A percentile compares a stretch with the other conserved stretches of the same genome.
phyloP scores from a whole-genome alignment of 2,888 invertebrate species.

The Neria commutata region DNA sequence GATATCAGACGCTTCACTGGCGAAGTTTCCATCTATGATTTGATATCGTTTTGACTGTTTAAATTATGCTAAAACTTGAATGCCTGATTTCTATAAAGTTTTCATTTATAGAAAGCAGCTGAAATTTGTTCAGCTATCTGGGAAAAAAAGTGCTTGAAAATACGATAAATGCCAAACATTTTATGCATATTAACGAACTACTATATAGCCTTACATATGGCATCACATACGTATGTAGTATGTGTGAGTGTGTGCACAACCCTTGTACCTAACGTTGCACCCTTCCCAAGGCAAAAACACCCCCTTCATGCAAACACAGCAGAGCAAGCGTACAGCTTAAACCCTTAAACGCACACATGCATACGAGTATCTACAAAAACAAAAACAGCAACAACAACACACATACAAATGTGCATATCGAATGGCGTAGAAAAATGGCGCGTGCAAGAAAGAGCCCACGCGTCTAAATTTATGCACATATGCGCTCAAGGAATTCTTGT shows the following conservation, averaged over 20 bases:
- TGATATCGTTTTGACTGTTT: too few species aligned
- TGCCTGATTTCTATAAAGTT: slow-evolving; percentile 23
- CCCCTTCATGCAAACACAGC: background rate
- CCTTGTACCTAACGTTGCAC: background rate
- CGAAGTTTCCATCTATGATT: too few species aligned
- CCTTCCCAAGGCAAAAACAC: background rate
- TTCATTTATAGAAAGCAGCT: slow-evolving; percentile 30
- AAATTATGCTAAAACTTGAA: too few species aligned
- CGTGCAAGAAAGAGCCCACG: slow-evolving; percentile 29
- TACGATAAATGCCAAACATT: too few species aligned
- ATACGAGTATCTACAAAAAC: background rate
- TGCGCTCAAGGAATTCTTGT: slow-evolving; percentile 17
- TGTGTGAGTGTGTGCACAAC: background rate
- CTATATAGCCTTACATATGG: slow-evolving; percentile 6
- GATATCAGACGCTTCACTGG: too few species aligned
- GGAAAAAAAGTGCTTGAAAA: too few species aligned
- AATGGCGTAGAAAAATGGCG: slow-evolving; percentile 44
- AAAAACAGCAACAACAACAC: background rate
- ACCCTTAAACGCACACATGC: slow-evolving; percentile 3
- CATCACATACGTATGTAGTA: slow-evolving; percentile 1
- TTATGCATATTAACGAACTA: too few species aligned
- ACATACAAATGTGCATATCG: slow-evolving; percentile 26
- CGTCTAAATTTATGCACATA: slow-evolving; percentile 32
- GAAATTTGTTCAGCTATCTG: too few species aligned
- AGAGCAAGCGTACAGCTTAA: too few species aligned